A percentile compares a stretch with the other conserved stretches of the same genome.
phyloP scores from a whole-genome alignment of 2,888 invertebrate species.

The Electrophaes corylata region DNA sequence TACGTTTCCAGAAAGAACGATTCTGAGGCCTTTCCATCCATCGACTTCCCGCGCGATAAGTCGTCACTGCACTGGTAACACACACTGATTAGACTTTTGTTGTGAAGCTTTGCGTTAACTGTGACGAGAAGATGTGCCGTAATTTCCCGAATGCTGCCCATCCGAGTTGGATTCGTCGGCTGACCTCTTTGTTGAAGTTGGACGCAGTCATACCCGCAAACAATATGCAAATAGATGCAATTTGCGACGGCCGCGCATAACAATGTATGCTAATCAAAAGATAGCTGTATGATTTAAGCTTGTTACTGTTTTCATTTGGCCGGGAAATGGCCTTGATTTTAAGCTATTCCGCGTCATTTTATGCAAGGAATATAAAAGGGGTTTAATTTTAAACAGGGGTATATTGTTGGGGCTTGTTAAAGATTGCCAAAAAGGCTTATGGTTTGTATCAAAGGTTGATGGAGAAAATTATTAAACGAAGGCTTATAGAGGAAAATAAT shows the following conservation, averaged over 20 bases:
- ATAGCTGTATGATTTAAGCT: constrained; percentile 58
- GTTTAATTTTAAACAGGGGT: background rate
- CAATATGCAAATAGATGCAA: constrained; percentile 70
- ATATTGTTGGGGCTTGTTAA: background rate
- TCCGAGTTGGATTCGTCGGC: no score
- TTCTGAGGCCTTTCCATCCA: no score
- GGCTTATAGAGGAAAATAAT: no score
- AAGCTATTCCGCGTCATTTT: constrained; percentile 6
- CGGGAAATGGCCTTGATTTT: constrained; percentile 26
- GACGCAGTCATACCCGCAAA: constrained; percentile 48
- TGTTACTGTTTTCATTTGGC: constrained; percentile 34
- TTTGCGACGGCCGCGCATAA: constrained; percentile 57
- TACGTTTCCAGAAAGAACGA: no score
- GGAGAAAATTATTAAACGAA: no score
- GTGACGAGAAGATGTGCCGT: no score
- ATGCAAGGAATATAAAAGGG: background rate
- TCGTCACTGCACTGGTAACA: no score
- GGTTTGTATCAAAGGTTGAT: background rate
- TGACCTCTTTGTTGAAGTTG: no score
- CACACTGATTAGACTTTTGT: no score
- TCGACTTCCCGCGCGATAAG: no score
- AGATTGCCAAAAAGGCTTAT: background rate
- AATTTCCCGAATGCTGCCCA: no score
- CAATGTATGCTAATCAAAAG: constrained; percentile 69
- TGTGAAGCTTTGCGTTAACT: no score